A percentile compares a stretch with the other conserved stretches of the same genome.
Evolutionary conservation across 2,113 vertebrate genomes (phyloP).

Genomic region (Electrona antarctica): DNA sequence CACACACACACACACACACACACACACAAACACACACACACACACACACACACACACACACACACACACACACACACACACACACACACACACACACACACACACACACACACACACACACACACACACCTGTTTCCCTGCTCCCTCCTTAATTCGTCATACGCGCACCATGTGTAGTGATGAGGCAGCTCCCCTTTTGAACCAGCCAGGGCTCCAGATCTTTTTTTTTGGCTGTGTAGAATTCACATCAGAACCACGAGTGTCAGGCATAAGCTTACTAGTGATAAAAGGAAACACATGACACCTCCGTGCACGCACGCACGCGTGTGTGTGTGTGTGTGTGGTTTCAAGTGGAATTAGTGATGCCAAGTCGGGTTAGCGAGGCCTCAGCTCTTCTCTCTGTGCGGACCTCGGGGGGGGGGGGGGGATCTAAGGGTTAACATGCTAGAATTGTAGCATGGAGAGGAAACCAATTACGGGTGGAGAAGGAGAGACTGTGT

Average conservation of each 20-base stretch:
- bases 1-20: too few relatives aligned
- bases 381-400: conserved; percentile 41
- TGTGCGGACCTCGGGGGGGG: conserved; percentile 38
- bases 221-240: conserved; percentile 59
- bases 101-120: conserved; percentile 26
- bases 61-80: conserved; percentile 9
- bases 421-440: conserved; percentile 37
- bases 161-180: conserved; percentile 46
- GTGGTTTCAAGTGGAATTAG: conserved; percentile 59
- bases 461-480: conserved; percentile 1
- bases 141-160: not conserved
- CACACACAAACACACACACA: too few relatives aligned
- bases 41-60: too few relatives aligned
- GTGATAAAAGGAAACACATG: conserved; percentile 69
- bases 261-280: conserved; percentile 65
- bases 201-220: conserved; percentile 60
- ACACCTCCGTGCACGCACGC: conserved; percentile 12
- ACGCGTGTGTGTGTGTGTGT: conserved; percentile 24
- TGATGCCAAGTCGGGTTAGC: conserved; percentile 61
- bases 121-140: conserved; percentile 7
- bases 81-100: conserved; percentile 2
- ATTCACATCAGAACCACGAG: conserved; percentile 68
- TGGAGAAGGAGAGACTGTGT: not conserved
- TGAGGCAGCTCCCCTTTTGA: conserved; percentile 62
- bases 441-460: conserved; percentile 7